These are phyloP conservation scores for Oryzias woworae DNA, from an alignment of 2,113 vertebrate species.

Conservation along the genomic window DNA sequence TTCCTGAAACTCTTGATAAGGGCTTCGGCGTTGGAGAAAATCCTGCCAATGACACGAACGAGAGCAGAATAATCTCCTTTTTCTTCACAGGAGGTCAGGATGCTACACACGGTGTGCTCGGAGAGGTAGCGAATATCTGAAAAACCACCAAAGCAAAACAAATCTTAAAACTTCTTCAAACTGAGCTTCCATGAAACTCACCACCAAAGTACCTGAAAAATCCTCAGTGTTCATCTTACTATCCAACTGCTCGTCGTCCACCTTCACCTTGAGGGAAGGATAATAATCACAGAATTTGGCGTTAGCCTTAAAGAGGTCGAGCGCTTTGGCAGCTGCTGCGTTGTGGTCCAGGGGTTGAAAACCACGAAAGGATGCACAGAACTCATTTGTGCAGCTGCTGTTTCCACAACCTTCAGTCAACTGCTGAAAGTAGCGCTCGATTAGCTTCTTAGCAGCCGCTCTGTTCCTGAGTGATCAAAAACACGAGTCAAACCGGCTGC, in stretches of 20 bases:
- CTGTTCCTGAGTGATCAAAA: conserved; percentile 93
- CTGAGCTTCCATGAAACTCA: not conserved
- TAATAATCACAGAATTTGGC: conserved; percentile 98
- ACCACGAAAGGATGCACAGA: conserved; percentile 92
- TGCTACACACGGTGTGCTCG: conserved; percentile 88
- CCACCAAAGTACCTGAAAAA: conserved; percentile 85
- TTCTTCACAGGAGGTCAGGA: conserved; percentile 88
- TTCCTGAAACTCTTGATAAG: conserved; percentile 93
- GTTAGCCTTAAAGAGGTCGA: conserved; percentile 97
- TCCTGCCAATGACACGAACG: conserved; percentile 88
- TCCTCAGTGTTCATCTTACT: conserved; percentile 87
- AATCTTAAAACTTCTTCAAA: not conserved
- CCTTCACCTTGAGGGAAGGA: conserved; percentile 86
- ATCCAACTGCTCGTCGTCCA: conserved; percentile 81
- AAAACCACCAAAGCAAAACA: conserved; percentile 13
- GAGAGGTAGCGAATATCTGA: conserved; percentile 92
- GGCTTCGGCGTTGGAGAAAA: conserved; percentile 92
- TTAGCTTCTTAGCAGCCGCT: conserved; percentile 99
- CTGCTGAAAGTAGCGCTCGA: conserved; percentile 99
- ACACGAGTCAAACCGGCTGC: conserved; percentile 73
- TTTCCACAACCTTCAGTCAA: conserved; percentile 99
- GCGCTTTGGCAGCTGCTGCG: conserved; percentile 94
- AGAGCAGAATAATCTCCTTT: conserved; percentile 89
- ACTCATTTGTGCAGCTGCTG: conserved; percentile 98
- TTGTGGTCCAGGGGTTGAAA: conserved; percentile 97